Evolutionary conservation across 2,888 invertebrate species (phyloP), one percentile per base, ranked within the genome.

Genomic region (Seira musarum): DNA sequence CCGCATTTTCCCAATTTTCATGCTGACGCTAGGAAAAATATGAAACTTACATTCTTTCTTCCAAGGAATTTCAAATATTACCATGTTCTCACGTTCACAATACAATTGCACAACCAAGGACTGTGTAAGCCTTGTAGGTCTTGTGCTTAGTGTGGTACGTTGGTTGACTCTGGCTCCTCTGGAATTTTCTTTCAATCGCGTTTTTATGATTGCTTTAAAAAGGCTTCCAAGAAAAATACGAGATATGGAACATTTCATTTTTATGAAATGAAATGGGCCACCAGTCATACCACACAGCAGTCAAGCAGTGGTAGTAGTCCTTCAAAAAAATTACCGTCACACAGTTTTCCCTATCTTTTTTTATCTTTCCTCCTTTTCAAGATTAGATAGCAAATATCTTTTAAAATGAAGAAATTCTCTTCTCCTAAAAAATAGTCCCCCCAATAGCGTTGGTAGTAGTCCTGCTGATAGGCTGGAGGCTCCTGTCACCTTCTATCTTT

Each of bases 401-500:
- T n/a, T n/a, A n/a, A 15, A 60, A 60, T 22, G 19, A 13, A n/a
- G 57, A 13, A 57, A n/a, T 49, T 49, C 49, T n/a, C n/a, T n/a
- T n/a, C n/a, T n/a, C n/a, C n/a, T n/a, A n/a, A n/a, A n/a, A n/a
- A n/a, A n/a, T n/a, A n/a, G n/a, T n/a, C n/a, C n/a, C n/a, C n/a
- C n/a, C n/a, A n/a, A n/a, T n/a, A n/a, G n/a, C n/a, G n/a, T n/a
- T n/a, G n/a, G n/a, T n/a, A n/a, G n/a, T n/a, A n/a, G 6, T 49
- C 15, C 49, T 49, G 22, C 60, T 19, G n/a, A n/a, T n/a, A n/a
- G n/a, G 25, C 65, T 73, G 65, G 53, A 24, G 64, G 49, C 49
- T 63, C 49, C 65, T 73, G 72, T 53, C 72, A 73, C 53, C 53
- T 30, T 30, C 17, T 73, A 73, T 53, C 53, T 73, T 53, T 65